phyloP scores from a whole-genome alignment of 2,113 vertebrate genomes.

The Geococcyx californianus region DNA sequence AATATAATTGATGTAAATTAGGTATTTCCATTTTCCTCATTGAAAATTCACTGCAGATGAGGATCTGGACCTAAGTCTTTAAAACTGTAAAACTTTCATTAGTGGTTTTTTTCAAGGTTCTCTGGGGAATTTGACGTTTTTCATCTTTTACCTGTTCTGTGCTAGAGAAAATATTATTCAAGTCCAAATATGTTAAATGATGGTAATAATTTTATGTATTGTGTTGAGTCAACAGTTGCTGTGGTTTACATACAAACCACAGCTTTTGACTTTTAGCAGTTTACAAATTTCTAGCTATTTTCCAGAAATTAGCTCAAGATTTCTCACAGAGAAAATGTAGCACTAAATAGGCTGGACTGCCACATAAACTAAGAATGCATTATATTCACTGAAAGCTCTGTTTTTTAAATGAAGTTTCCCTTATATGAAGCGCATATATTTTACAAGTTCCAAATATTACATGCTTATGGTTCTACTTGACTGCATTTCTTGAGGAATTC shows the following conservation, averaged over 20 bases:
- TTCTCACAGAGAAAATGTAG: neutral
- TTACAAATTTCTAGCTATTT: neutral
- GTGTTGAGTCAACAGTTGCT: neutral
- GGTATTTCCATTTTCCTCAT: neutral
- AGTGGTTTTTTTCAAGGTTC: neutral
- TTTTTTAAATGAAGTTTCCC: no score
- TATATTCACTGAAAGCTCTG: neutral
- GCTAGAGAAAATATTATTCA: neutral
- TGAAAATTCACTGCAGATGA: neutral
- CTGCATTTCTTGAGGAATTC: conserved; percentile 29
- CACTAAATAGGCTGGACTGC: neutral
- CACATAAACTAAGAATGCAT: neutral
- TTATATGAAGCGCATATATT: neutral
- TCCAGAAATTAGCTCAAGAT: neutral
- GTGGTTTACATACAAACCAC: neutral
- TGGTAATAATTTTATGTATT: neutral
- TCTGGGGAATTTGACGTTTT: neutral
- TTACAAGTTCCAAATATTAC: neutral
- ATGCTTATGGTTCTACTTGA: neutral
- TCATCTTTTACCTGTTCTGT: neutral
- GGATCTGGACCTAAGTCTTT: neutral
- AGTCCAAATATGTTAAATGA: neutral
- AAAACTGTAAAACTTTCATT: neutral
- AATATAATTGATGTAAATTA: neutral
- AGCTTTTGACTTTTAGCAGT: neutral